Base-by-base conservation (phyloP, 1,140 invertebrate genomes). In the Trichoplusia ni region DNA sequence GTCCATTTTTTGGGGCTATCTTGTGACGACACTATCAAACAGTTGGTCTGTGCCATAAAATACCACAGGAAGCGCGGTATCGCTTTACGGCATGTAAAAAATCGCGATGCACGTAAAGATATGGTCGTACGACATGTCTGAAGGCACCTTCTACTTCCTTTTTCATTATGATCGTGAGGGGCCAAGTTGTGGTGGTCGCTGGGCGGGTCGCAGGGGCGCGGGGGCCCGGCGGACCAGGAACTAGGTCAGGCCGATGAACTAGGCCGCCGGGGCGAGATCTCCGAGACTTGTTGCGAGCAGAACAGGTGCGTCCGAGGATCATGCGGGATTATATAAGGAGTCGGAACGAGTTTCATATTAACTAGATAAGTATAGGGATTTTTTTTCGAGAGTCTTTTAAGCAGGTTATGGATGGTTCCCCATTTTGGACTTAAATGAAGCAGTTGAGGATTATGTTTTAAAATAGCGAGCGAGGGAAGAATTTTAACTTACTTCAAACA, bases 161-260 rank as follows among this genome's bases (percentile, higher is more conserved):
- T 58, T 61, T 61, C 46, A 61, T 49, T 46, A 47, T 47, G 42
- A 46, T 60, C 11, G 46, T 37, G 14, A 4, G 60, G 47, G 60
- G 3, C 33, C 60, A 63, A 31, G 46, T 19, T 40, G 5, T 1
- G 25, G 16, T 62, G 59, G 59, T 49, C 11, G 51, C 7, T 29
- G 9, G 27, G n/a, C 25, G 53, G 38, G 38, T 27, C 37, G n/a
- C n/a, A 58, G 29, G 51, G 47, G 29, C 4, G 44, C 3, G 7
- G 5, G 6, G 44, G n/a, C 9, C 3, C 9, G 27, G 25, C 38
- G n/a, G 14, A 8, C 4, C 7, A n/a, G 25, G 46, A 67, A 62
- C 33, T 69, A 51, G 67, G 67, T 69, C 67, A 69, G 67, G 67
- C 56, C 67, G 56, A 61, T 69, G 67, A 69, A 69, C 67, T 69